Conservation (phyloP, 2,113 vertebrate species). For the Mionectes macconnelli region DNA sequence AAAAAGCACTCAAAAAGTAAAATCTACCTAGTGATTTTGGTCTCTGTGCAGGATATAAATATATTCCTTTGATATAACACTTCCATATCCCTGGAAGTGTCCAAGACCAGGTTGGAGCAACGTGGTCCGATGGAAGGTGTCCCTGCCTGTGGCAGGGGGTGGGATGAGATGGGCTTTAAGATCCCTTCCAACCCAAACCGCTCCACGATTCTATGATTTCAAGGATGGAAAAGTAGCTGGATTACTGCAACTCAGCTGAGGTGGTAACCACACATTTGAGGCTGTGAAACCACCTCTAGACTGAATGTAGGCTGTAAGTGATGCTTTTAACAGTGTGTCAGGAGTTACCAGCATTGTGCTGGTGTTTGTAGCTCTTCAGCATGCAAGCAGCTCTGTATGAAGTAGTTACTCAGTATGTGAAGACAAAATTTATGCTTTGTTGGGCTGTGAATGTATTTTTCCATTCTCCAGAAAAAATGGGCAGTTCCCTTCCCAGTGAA, state of each 20-base stretch:
- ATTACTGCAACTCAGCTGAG: not conserved
- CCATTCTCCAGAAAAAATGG: not conserved
- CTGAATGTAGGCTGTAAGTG: not conserved
- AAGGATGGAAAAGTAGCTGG: not conserved
- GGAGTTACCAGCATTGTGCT: not conserved
- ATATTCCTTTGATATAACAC: not conserved
- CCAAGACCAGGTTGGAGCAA: not conserved
- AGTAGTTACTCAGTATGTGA: not conserved
- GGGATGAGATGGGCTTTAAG: not conserved
- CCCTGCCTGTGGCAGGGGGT: not conserved
- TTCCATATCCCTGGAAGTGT: not conserved
- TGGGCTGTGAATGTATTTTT: not conserved
- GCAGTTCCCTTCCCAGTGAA: not conserved
- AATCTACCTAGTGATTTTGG: not conserved
- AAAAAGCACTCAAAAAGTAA: not conserved
- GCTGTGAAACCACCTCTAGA: not conserved
- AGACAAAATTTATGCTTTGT: not conserved
- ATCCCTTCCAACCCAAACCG: not conserved
- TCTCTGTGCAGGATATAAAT: not conserved
- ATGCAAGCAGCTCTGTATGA: not conserved
- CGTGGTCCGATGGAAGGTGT: not conserved
- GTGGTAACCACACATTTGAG: not conserved
- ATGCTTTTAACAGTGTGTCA: not conserved
- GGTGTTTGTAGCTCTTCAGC: not conserved
- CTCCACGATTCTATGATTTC: not conserved